phyloP scores from a whole-genome alignment of 2,888 invertebrate species.

The Amblyteles armatorius region DNA sequence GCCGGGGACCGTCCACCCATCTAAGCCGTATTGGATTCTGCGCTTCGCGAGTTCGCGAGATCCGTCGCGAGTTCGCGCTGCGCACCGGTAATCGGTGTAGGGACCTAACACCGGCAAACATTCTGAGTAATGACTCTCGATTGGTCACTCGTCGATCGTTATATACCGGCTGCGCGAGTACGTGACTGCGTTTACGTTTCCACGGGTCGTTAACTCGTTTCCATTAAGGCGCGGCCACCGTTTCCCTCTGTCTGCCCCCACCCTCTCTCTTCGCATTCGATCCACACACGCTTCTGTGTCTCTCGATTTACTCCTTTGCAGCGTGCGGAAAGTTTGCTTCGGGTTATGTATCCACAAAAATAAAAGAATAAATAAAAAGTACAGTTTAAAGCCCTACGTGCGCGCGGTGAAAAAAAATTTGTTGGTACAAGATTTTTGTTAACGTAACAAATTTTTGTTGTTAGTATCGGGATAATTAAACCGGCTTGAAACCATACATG shows the following conservation, averaged over 20 bases:
- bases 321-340: neutral
- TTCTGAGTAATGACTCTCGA: conserved; percentile 78
- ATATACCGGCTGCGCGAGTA: conserved; percentile 70
- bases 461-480: no score
- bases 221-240: conserved; percentile 80
- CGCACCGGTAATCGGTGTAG: conserved; percentile 7
- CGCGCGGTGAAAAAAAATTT: no score
- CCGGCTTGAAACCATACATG: no score
- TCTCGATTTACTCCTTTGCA: conserved; percentile 19
- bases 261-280: conserved; percentile 32
- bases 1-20: neutral
- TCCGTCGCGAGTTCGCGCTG: neutral
- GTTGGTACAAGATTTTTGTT: no score
- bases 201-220: conserved; percentile 82
- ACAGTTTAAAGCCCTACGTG: no score
- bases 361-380: neutral
- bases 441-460: no score
- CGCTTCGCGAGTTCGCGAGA: neutral
- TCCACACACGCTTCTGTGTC: conserved; percentile 31
- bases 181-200: conserved; percentile 82
- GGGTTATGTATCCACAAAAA: neutral
- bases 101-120: conserved; percentile 33
- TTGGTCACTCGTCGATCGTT: conserved; percentile 79
- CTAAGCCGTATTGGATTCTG: conserved; percentile 8
- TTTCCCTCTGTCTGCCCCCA: conserved; percentile 46